Percentiles rank a stretch among this genome's conserved stretches.
Evolutionary conservation across 2,888 invertebrate genomes (phyloP).

Genomic region (Elmis aenea): DNA sequence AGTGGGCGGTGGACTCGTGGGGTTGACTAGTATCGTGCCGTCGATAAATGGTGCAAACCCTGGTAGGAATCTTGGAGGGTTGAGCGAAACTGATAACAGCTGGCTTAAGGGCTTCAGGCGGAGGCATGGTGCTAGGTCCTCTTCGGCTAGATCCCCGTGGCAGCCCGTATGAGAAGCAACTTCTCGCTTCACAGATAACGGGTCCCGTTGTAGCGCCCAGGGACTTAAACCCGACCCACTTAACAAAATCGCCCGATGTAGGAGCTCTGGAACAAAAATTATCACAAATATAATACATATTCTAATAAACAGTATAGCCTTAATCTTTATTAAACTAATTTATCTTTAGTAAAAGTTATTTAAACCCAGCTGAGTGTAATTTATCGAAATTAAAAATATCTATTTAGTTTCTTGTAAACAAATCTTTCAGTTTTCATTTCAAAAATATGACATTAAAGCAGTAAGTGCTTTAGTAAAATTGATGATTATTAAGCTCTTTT

Average conservation of each 20-base stretch:
- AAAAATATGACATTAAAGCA: too few species aligned
- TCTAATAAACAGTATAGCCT: too few species aligned
- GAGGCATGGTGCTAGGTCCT: conserved; percentile 81
- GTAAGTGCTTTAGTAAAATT: too few species aligned
- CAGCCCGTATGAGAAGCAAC: conserved; percentile 82
- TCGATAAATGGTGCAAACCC: conserved; percentile 95
- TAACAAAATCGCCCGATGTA: conserved; percentile 80
- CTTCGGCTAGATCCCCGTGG: conserved; percentile 73
- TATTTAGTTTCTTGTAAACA: too few species aligned
- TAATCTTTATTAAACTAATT: too few species aligned
- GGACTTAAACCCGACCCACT: conserved; percentile 88
- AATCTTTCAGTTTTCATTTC: too few species aligned
- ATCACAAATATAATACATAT: too few species aligned
- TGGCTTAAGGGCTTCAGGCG: conserved; percentile 72
- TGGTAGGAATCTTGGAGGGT: conserved; percentile 77
- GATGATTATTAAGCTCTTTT: too few species aligned
- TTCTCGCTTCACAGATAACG: conserved; percentile 70
- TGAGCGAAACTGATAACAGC: conserved; percentile 67
- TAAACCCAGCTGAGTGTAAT: too few species aligned
- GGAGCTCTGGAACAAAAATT: conserved; percentile 65
- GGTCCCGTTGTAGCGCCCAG: conserved; percentile 86
- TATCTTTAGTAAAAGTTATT: too few species aligned
- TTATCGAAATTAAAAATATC: too few species aligned
- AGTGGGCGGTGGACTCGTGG: conserved; percentile 45
- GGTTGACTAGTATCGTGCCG: conserved; percentile 74